Percentiles rank a stretch among this genome's conserved stretches.
These are phyloP conservation scores for Brachyopa scutellaris DNA, from an alignment of 2,888 invertebrate genomes.

Conservation along the genomic window DNA sequence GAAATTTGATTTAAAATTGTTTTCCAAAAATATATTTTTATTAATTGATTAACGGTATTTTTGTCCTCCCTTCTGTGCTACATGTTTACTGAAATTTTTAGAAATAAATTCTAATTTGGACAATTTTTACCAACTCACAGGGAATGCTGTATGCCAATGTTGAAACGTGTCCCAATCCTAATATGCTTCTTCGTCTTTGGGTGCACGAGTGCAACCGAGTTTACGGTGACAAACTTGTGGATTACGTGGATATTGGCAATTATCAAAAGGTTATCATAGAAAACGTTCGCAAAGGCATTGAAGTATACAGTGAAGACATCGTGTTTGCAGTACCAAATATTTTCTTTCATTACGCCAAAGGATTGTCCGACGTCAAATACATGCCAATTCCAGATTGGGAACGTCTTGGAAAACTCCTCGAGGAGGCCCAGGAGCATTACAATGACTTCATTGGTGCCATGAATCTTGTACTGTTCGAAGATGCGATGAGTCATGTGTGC, in stretches of 20 bases:
- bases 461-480: slow-evolving; percentile 97
- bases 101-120: neutral
- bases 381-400: slow-evolving; percentile 89
- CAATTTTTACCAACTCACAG: slow-evolving; percentile 81
- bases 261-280: slow-evolving; percentile 90
- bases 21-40: too few relatives aligned
- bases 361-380: slow-evolving; percentile 95
- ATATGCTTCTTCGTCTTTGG: slow-evolving; percentile 91
- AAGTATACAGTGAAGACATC: slow-evolving; percentile 87
- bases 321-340: slow-evolving; percentile 91
- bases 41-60: too few relatives aligned
- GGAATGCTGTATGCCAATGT: slow-evolving; percentile 92
- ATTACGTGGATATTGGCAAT: slow-evolving; percentile 87
- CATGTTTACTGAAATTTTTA: too few relatives aligned
- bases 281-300: slow-evolving; percentile 89
- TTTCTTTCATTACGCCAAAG: slow-evolving; percentile 95
- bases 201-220: slow-evolving; percentile 95
- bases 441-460: slow-evolving; percentile 95
- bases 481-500: slow-evolving; percentile 96
- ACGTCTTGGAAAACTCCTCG: slow-evolving; percentile 87
- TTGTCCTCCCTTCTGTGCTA: too few relatives aligned
- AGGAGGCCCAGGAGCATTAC: slow-evolving; percentile 91
- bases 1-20: too few relatives aligned
- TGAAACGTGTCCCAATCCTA: slow-evolving; percentile 87
- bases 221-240: slow-evolving; percentile 95